phyloP scores from a whole-genome alignment of 2,797 vertebrate species.

The Sorex maritimensis region DNA sequence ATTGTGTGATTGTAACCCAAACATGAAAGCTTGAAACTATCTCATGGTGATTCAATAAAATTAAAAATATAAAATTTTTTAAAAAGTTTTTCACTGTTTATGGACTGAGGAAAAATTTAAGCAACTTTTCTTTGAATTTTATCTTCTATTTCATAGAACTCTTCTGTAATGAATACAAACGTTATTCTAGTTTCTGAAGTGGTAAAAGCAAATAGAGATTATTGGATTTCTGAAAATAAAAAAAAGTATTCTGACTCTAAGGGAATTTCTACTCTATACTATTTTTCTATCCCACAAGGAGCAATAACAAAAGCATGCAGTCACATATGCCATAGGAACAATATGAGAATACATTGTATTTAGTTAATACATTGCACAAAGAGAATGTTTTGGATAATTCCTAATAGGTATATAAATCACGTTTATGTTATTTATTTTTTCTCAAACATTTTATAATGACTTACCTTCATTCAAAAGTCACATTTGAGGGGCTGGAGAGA shows the following conservation, averaged over 20 bases:
- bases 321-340: not conserved
- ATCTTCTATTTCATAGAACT: not conserved
- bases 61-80: not conserved
- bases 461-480: not conserved
- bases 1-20: no score
- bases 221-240: not conserved
- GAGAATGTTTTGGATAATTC: no score
- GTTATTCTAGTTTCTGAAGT: not conserved
- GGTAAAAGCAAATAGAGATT: not conserved
- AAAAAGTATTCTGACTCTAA: not conserved
- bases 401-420: no score
- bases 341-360: not conserved
- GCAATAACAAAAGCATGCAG: not conserved
- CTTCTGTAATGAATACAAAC: conserved; percentile 1
- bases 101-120: not conserved
- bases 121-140: not conserved
- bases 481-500: no score
- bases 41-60: no score
- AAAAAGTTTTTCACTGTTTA: not conserved
- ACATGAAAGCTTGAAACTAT: no score
- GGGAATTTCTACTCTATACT: no score
- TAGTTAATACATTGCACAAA: not conserved
- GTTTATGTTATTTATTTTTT: not conserved
- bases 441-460: not conserved
- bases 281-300: not conserved